Conservation (phyloP, 2,797 vertebrate genomes). For the Acestrorhynchus altus region DNA sequence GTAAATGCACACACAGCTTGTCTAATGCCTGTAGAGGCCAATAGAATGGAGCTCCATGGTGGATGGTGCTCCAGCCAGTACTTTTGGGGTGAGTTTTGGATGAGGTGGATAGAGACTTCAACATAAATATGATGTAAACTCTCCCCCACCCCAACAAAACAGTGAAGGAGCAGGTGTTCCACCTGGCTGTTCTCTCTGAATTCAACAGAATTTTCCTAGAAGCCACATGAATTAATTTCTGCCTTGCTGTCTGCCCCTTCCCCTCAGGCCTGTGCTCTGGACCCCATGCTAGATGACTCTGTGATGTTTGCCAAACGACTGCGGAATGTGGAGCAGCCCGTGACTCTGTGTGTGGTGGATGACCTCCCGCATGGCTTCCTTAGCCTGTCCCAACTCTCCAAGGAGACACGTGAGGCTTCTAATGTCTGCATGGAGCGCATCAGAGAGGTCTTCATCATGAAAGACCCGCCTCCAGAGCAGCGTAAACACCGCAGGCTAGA, state of each 20-base stretch:
- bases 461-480: constrained; percentile 64
- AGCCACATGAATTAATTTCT: neutral
- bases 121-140: no score
- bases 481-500: constrained; percentile 84
- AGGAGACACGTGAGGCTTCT: constrained; percentile 85
- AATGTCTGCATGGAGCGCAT: constrained; percentile 84
- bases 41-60: no score
- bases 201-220: neutral
- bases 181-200: constrained; percentile 6
- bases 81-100: no score
- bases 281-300: constrained; percentile 94
- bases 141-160: no score
- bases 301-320: constrained; percentile 92
- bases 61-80: no score
- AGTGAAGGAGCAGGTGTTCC: no score
- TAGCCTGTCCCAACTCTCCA: constrained; percentile 86
- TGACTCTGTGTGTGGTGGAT: constrained; percentile 87
- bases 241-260: neutral
- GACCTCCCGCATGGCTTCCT: constrained; percentile 94
- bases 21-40: no score
- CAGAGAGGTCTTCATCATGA: constrained; percentile 76
- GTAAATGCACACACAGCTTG: no score
- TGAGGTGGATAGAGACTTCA: no score
- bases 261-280: constrained; percentile 88
- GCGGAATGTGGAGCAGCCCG: constrained; percentile 77